Percentiles rank a stretch among this genome's conserved stretches.
These are phyloP conservation scores for Spinus pinus DNA, from an alignment of 2,797 vertebrate species.

Conservation along the genomic window DNA sequence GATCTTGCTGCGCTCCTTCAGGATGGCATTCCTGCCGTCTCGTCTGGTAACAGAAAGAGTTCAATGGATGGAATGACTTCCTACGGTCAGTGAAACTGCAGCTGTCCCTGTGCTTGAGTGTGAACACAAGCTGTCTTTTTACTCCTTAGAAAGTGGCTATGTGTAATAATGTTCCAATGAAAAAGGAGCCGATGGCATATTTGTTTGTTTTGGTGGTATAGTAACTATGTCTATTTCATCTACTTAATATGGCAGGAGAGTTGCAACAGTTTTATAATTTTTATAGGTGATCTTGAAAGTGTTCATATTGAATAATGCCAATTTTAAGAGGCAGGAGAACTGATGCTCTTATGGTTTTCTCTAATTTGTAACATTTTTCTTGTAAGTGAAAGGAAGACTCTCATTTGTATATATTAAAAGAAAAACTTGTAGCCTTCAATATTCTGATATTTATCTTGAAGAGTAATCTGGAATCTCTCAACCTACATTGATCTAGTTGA, in stretches of 20 bases:
- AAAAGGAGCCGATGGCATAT: not conserved
- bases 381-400: not conserved
- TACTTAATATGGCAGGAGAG: not conserved
- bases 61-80: slow-evolving; percentile 76
- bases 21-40: slow-evolving; percentile 75
- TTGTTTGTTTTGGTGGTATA: not conserved
- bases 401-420: not conserved
- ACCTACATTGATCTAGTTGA: not conserved
- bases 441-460: not conserved
- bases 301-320: not conserved
- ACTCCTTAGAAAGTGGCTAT: not conserved
- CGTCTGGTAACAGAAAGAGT: slow-evolving; percentile 72
- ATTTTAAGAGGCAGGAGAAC: not conserved
- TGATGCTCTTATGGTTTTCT: fast-evolving
- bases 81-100: slow-evolving; percentile 77
- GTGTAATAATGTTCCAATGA: not conserved
- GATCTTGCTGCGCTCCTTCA: slow-evolving; percentile 88
- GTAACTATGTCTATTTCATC: not conserved
- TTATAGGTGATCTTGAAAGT: not conserved
- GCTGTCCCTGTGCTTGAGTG: not conserved
- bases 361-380: not conserved
- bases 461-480: not conserved
- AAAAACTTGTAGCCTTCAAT: not conserved
- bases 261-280: not conserved
- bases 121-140: not conserved